Base-by-base conservation (phyloP, 2,888 invertebrate genomes). In the Spodoptera exigua region DNA sequence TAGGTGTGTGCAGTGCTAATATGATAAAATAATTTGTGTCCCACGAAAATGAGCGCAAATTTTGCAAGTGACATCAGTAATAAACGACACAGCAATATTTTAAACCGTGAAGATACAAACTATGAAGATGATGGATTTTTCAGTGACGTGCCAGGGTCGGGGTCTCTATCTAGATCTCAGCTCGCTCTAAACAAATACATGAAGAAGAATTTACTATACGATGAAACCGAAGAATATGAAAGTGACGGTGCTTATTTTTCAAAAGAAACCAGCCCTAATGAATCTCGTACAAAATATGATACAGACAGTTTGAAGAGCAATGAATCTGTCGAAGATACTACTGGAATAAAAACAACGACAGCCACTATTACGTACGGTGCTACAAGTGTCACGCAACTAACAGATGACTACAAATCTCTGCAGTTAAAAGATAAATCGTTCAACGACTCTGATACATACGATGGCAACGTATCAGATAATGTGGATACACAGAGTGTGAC, bases 131-230 rank as follows among this genome's bases (percentile, higher is more conserved):
- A 91, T 66, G 88, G 90, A 52, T 92, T 91, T 74, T 90, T 89
- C 55, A 90, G 88, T 78, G 90, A 93, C 61, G 89, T 92, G 1
- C 89, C 91, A 2, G 72, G 72, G 7, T 87, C 91, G 2, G 89
- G 89, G 34, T 89, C 91, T 1, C 78, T 92, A 77, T 89, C 93
- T 7, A 91, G 86, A 80, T 93, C 94, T 5, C 78, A 89, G 51
- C 76, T 90, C 45, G 94, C 94, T n/a, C 74, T 93, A 37, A 94
- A 94, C 69, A 90, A 88, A 65, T 94, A 89, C 65, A 86, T 94
- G 2, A 93, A 91, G 75, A 90, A 90, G 59, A 93, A 93, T 87
- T 85, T 94, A 63, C 81, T 91, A 10, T 89, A 89, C 48, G 92
- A 91, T 51, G 89, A 92, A 57, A 86, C 83, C 65, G 88, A 76